A percentile compares a stretch with the other conserved stretches of the same genome.
Conservation (phyloP, 1,140 invertebrate genomes). For the Dreissena rostriformis region DNA sequence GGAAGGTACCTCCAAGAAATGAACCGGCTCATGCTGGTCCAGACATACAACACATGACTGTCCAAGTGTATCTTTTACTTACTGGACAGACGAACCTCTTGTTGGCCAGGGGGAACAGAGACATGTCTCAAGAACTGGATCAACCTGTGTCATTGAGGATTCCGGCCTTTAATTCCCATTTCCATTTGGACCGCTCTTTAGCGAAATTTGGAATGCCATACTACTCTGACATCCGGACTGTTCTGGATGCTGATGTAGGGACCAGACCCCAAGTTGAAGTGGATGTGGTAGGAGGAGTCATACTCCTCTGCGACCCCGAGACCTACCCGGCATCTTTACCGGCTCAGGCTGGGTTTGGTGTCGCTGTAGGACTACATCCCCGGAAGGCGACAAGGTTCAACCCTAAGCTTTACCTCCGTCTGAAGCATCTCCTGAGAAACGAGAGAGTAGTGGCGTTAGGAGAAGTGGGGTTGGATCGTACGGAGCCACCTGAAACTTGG, state of each 20-base stretch:
- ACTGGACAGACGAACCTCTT: too few relatives aligned
- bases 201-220: not conserved
- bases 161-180: conserved; percentile 14
- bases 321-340: not conserved
- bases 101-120: too few relatives aligned
- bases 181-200: conserved; percentile 10
- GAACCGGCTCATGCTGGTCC: too few relatives aligned
- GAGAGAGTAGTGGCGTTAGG: not conserved
- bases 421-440: not conserved
- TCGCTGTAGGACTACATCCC: conserved; percentile 19
- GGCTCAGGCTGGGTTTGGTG: not conserved
- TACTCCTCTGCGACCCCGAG: conserved; percentile 13
- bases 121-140: too few relatives aligned
- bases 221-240: not conserved
- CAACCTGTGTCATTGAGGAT: too few relatives aligned
- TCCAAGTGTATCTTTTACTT: too few relatives aligned
- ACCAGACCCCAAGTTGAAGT: not conserved
- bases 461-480: conserved; percentile 30
- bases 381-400: not conserved
- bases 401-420: not conserved
- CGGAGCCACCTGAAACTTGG: not conserved
- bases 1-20: too few relatives aligned
- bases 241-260: not conserved
- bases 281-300: not conserved
- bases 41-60: too few relatives aligned